These are phyloP conservation scores for Aleadryas rufinucha DNA, from an alignment of 2,113 vertebrate genomes.

Conservation along the genomic window DNA sequence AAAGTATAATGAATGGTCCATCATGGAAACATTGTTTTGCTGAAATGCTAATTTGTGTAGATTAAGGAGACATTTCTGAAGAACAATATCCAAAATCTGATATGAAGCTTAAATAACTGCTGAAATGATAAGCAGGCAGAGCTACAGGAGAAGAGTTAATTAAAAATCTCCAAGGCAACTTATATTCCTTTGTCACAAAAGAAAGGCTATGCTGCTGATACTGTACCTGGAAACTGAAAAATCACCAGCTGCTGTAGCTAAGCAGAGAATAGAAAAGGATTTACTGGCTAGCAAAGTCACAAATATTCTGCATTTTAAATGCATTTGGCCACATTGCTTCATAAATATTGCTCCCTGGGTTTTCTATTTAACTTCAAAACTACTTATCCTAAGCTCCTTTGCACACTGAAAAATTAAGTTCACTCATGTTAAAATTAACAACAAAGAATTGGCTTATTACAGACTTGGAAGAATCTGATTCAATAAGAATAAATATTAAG, in stretches of 20 bases:
- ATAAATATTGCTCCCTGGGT: slow-evolving; percentile 1
- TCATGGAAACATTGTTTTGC: slow-evolving; percentile 17
- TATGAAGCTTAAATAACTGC: slow-evolving; percentile 61
- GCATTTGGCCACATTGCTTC: neutral
- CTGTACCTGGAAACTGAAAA: slow-evolving; percentile 63
- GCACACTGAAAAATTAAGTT: slow-evolving; percentile 26
- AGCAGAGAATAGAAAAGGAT: slow-evolving; percentile 5
- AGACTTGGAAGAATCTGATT: neutral
- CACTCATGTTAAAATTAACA: slow-evolving; percentile 40
- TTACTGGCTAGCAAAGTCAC: neutral
- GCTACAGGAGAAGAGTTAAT: slow-evolving; percentile 70
- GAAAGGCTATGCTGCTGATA: slow-evolving; percentile 51
- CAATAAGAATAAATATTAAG: slow-evolving; percentile 7
- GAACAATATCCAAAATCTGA: slow-evolving; percentile 65
- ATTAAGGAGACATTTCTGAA: slow-evolving; percentile 55
- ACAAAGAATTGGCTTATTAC: neutral
- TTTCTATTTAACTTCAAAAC: slow-evolving; percentile 29
- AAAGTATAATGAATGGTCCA: neutral
- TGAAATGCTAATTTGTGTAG: slow-evolving; percentile 62
- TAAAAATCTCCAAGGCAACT: slow-evolving; percentile 75
- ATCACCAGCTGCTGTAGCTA: slow-evolving; percentile 22
- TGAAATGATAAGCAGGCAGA: slow-evolving; percentile 64
- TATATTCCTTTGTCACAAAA: slow-evolving; percentile 67
- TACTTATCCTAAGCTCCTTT: slow-evolving; percentile 15
- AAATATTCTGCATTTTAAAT: slow-evolving; percentile 27